phyloP scores from a whole-genome alignment of 2,888 invertebrate species.

The Phengaris arion region DNA sequence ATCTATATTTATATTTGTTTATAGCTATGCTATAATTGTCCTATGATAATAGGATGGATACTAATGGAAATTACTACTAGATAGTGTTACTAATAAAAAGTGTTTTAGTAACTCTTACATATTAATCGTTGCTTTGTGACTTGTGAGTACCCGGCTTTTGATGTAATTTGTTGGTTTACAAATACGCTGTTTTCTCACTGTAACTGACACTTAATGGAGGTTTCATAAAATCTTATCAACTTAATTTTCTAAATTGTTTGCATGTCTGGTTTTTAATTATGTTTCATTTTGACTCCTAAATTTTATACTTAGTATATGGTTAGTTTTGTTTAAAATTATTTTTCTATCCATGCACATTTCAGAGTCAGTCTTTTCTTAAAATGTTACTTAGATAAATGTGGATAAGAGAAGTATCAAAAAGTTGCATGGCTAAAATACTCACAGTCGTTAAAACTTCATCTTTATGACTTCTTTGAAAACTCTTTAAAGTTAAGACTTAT shows the following conservation, averaged over 20 bases:
- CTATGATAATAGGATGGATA: too few relatives aligned
- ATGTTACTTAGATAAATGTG: too few relatives aligned
- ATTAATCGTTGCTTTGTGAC: background rate
- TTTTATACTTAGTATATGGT: background rate
- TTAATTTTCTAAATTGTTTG: background rate
- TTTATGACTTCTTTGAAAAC: background rate
- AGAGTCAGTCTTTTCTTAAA: too few relatives aligned
- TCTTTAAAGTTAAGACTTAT: background rate
- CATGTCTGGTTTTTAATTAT: background rate
- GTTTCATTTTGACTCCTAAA: background rate
- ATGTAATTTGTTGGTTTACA: background rate
- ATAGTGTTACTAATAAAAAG: too few relatives aligned
- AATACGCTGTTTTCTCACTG: background rate
- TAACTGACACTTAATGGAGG: background rate
- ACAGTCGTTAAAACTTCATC: background rate
- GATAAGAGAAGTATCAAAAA: too few relatives aligned
- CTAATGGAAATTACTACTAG: too few relatives aligned
- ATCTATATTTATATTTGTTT: too few relatives aligned
- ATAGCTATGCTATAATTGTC: too few relatives aligned
- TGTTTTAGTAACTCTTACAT: too few relatives aligned
- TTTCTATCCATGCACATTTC: too few relatives aligned
- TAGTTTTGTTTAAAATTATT: too few relatives aligned
- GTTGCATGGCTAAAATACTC: background rate
- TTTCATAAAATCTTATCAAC: constrained; percentile 3
- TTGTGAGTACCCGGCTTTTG: background rate